Conservation (phyloP, 2,888 invertebrate species). For the Drosophila flavopinicola region DNA sequence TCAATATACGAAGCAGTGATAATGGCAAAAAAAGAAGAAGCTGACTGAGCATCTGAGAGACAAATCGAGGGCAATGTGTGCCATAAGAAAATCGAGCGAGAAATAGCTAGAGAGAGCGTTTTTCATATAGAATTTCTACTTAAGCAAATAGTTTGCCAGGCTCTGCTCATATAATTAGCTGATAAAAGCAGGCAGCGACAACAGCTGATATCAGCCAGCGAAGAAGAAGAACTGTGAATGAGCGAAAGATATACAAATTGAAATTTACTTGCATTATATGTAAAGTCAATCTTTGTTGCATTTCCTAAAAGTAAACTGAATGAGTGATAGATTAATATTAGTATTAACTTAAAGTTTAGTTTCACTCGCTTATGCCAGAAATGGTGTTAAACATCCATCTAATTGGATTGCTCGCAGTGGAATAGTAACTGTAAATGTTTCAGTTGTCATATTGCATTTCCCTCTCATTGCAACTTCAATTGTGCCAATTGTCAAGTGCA, state of each 20-base stretch:
- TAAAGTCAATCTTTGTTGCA: no score
- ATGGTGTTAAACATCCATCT: constrained; percentile 8
- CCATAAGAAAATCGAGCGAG: neutral
- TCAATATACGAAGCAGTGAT: constrained; percentile 31
- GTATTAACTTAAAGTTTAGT: neutral
- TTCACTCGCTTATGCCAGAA: neutral
- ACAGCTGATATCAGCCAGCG: constrained; percentile 20
- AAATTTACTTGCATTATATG: neutral
- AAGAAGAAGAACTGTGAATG: neutral
- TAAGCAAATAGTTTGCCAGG: constrained; percentile 8
- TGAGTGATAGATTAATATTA: no score
- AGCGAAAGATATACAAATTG: neutral
- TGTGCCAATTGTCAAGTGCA: constrained; percentile 59
- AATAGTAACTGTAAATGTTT: constrained; percentile 20
- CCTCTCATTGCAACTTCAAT: constrained; percentile 53
- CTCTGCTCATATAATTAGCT: constrained; percentile 38
- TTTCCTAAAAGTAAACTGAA: no score
- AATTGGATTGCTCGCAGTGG: neutral
- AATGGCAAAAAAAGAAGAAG: constrained; percentile 45
- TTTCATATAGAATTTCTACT: constrained; percentile 1
- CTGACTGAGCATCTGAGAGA: constrained; percentile 21
- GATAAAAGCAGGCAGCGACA: constrained; percentile 34
- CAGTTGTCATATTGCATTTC: constrained; percentile 35
- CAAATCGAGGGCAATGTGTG: neutral
- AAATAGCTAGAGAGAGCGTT: neutral